Conservation (phyloP, 2,113 vertebrate genomes). For the Cavia porcellus region DNA sequence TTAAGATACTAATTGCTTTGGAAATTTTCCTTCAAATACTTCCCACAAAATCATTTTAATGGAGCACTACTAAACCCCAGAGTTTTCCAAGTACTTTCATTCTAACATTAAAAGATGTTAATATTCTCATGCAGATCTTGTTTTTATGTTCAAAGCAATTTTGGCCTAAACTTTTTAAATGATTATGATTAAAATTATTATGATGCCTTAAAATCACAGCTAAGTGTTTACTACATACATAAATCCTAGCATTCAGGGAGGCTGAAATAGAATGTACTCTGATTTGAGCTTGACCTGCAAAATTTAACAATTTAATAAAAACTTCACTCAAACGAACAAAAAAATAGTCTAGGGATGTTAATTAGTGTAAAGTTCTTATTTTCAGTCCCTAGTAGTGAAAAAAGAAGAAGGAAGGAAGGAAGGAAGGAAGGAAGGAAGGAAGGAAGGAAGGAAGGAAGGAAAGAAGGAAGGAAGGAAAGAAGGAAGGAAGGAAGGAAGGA, state of each 20-base stretch:
- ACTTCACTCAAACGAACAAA: not conserved
- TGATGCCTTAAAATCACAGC: not conserved
- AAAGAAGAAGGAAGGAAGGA: not conserved
- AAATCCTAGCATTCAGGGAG: not conserved
- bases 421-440: too few species aligned
- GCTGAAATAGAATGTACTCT: not conserved
- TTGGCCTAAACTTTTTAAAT: not conserved
- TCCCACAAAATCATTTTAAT: not conserved
- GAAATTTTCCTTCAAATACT: slow-evolving; percentile 26
- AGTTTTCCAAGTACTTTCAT: not conserved
- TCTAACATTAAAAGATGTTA: not conserved
- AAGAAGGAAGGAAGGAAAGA: too few species aligned
- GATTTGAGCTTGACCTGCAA: not conserved
- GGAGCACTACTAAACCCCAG: not conserved
- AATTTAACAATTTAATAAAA: not conserved
- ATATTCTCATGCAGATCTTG: not conserved
- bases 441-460: too few species aligned
- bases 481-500: not conserved
- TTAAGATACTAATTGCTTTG: not conserved
- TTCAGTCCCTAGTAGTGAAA: not conserved
- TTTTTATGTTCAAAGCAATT: slow-evolving; percentile 1
- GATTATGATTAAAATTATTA: not conserved
- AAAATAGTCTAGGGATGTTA: not conserved
- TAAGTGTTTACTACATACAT: not conserved
- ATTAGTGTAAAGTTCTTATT: not conserved